These are phyloP conservation scores for Phycodurus eques DNA, from an alignment of 2,113 vertebrate genomes.

Conservation along the genomic window DNA sequence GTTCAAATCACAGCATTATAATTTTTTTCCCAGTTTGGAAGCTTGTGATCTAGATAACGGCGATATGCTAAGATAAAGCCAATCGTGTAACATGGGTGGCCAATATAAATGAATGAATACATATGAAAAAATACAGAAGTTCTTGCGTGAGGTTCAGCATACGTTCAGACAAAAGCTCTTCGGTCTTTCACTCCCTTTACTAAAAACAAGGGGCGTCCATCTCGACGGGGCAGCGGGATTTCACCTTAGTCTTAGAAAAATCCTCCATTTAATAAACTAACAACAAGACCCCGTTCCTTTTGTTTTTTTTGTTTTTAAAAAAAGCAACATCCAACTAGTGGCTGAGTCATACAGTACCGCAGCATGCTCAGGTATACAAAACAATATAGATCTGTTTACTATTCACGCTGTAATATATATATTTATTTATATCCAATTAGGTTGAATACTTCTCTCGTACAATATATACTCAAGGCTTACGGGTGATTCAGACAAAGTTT, in stretches of 20 bases:
- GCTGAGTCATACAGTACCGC: conserved; percentile 55
- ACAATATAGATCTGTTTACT: conserved; percentile 54
- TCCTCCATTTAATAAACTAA: conserved; percentile 19
- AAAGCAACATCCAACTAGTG: conserved; percentile 59
- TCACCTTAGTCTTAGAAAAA: conserved; percentile 53
- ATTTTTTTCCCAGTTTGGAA: background rate
- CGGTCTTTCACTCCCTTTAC: background rate
- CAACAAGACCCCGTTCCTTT: conserved; percentile 40
- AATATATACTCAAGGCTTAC: conserved; percentile 60
- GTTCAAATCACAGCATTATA: background rate
- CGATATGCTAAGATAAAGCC: background rate
- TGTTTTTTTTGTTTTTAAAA: conserved; percentile 29
- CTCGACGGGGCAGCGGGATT: conserved; percentile 17
- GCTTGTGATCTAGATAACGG: background rate
- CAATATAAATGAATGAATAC: background rate
- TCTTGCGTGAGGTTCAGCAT: conserved; percentile 16
- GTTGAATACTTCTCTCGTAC: conserved; percentile 56
- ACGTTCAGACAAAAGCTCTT: background rate
- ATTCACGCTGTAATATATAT: conserved; percentile 37
- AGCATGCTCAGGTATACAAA: conserved; percentile 75
- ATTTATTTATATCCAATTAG: conserved; percentile 35
- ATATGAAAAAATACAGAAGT: background rate
- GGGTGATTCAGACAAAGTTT: conserved; percentile 49
- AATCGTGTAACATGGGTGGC: background rate
- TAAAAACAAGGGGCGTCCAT: background rate